phyloP scores from a whole-genome alignment of 2,797 vertebrate species.

The Bovichtus variegatus region DNA sequence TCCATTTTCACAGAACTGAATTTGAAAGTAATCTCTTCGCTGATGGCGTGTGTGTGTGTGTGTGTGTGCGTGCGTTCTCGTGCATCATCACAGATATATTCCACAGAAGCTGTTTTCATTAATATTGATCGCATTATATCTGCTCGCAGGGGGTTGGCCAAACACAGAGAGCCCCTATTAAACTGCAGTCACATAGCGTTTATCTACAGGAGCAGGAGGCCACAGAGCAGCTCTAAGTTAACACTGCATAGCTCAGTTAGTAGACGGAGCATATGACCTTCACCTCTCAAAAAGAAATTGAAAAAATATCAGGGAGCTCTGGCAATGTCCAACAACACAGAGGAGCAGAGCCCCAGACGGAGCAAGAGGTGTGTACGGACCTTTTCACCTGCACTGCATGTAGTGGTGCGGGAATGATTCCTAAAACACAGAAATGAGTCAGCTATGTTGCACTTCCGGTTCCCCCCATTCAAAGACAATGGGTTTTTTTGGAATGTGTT shows the following conservation, averaged over 20 bases:
- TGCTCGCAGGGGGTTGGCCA: conserved; percentile 29
- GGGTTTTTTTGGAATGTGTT: no score
- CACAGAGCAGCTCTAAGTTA: conserved; percentile 3
- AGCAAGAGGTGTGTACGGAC: not conserved
- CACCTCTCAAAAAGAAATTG: conserved; percentile 19
- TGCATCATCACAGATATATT: conserved; percentile 25
- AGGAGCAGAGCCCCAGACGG: not conserved
- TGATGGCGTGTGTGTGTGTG: conserved; percentile 5
- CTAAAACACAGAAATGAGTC: no score
- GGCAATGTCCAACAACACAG: conserved; percentile 11
- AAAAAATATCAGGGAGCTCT: conserved; percentile 39
- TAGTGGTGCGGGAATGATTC: no score
- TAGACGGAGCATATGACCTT: conserved; percentile 34
- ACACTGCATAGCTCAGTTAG: conserved; percentile 1
- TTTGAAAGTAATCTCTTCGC: conserved; percentile 27
- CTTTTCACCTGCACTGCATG: no score
- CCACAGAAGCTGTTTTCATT: conserved; percentile 47
- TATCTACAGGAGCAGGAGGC: conserved; percentile 38
- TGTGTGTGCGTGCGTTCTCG: not conserved
- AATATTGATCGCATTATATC: conserved; percentile 53
- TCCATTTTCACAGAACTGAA: conserved; percentile 12
- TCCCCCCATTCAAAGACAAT: no score
- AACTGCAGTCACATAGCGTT: conserved; percentile 29
- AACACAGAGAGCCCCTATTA: conserved; percentile 30
- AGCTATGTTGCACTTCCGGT: no score